phyloP scores from a whole-genome alignment of 2,888 invertebrate genomes.

The Stenodema calcarata region DNA sequence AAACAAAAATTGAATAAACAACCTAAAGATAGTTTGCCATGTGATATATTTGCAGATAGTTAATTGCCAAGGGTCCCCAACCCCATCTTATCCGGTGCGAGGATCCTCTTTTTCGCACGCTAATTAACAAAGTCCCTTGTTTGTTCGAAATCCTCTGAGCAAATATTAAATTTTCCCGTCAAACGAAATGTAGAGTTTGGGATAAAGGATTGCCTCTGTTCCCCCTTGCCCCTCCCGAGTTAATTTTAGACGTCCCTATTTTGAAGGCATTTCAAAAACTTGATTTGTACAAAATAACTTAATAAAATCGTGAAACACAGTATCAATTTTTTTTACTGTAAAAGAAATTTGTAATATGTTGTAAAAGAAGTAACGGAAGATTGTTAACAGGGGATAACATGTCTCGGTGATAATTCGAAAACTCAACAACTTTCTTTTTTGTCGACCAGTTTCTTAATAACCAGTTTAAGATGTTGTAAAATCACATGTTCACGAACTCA shows the following conservation, averaged over 20 bases:
- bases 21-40: not conserved
- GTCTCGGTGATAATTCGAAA: too few relatives aligned
- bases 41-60: not conserved
- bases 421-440: too few relatives aligned
- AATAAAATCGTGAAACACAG: too few relatives aligned
- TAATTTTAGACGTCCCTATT: too few relatives aligned
- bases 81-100: not conserved
- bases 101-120: not conserved
- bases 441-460: too few relatives aligned
- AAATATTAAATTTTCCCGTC: constrained; percentile 9
- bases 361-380: too few relatives aligned
- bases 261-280: not conserved
- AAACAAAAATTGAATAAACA: not conserved
- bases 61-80: not conserved
- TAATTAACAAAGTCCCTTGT: constrained; percentile 7
- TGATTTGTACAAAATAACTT: too few relatives aligned
- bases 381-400: too few relatives aligned
- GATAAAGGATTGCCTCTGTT: not conserved
- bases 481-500: too few relatives aligned
- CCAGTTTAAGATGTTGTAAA: too few relatives aligned
- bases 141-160: not conserved
- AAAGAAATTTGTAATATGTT: too few relatives aligned
- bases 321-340: too few relatives aligned
- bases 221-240: not conserved
- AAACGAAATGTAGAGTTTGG: not conserved